Percentiles rank a stretch among this genome's conserved stretches.
Conservation (phyloP, 2,113 vertebrate species). For the Rhinoptilus africanus region DNA sequence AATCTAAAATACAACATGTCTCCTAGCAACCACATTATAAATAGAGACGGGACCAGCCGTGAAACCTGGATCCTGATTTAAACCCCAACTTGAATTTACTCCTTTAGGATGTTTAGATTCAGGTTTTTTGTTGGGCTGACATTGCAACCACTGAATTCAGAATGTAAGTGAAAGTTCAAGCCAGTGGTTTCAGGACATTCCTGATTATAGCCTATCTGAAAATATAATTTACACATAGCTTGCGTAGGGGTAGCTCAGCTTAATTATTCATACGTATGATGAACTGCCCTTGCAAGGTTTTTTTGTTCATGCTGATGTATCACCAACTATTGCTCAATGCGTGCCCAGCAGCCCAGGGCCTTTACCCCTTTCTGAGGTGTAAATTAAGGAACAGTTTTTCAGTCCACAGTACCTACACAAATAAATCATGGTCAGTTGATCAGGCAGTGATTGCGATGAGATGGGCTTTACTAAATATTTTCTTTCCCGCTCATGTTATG, state of each 20-base stretch:
- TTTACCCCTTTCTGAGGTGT: background rate
- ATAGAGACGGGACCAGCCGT: conserved; percentile 64
- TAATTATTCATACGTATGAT: conserved; percentile 5
- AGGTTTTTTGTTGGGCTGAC: conserved; percentile 27
- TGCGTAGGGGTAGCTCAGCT: background rate
- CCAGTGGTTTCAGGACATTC: background rate
- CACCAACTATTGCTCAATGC: background rate
- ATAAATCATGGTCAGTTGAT: background rate
- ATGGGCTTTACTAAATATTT: background rate
- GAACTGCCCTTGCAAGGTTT: background rate
- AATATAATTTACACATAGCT: background rate
- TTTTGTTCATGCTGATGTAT: background rate
- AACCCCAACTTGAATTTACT: conserved; percentile 38
- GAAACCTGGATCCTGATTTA: conserved; percentile 64
- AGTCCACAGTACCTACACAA: background rate
- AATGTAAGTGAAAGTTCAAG: background rate
- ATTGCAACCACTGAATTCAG: conserved; percentile 8
- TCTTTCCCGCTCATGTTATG: background rate
- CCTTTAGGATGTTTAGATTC: conserved; percentile 23
- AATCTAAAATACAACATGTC: conserved; percentile 65
- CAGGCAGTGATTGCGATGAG: background rate
- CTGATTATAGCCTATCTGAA: background rate
- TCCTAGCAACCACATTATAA: conserved; percentile 74
- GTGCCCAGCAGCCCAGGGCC: background rate
- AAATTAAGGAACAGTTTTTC: background rate